A percentile compares a stretch with the other conserved stretches of the same genome.
Conservation (phyloP, 2,888 invertebrate genomes). For the Magallana nippona region DNA sequence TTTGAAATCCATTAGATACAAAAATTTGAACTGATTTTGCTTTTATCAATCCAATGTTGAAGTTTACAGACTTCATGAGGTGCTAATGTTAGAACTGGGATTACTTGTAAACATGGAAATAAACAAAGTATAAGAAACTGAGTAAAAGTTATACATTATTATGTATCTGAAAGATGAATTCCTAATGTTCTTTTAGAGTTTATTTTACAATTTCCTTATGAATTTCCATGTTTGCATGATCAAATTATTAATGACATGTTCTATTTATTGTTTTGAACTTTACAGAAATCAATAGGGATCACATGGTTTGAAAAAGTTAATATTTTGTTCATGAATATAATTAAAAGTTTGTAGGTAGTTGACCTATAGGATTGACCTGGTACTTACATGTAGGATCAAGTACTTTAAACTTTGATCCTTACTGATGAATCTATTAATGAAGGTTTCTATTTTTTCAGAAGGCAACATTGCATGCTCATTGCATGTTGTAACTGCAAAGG, state of each 20-base stretch:
- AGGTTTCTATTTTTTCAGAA: slow-evolving; percentile 19
- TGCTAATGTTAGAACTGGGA: slow-evolving; percentile 9
- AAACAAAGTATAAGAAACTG: neutral
- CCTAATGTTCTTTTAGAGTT: neutral
- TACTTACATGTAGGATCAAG: slow-evolving; percentile 1
- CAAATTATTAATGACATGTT: neutral
- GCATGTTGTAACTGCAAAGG: slow-evolving; percentile 5
- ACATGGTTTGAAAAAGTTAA: slow-evolving; percentile 3
- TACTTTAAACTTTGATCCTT: slow-evolving; percentile 15
- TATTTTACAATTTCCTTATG: neutral
- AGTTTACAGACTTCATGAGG: neutral
- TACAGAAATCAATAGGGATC: slow-evolving; percentile 40
- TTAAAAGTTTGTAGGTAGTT: neutral
- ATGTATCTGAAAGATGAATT: neutral
- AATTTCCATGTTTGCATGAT: slow-evolving; percentile 24
- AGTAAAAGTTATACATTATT: neutral
- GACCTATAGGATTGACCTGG: neutral
- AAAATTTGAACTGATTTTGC: neutral
- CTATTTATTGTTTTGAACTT: neutral
- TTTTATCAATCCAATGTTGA: neutral
- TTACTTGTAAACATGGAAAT: slow-evolving; percentile 27
- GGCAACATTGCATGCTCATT: slow-evolving; percentile 35
- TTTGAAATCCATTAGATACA: slow-evolving; percentile 7
- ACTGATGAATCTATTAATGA: slow-evolving; percentile 30
- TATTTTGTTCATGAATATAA: neutral